Base-by-base conservation (phyloP, 2,797 vertebrate genomes). In the Anguilla pacifica region DNA sequence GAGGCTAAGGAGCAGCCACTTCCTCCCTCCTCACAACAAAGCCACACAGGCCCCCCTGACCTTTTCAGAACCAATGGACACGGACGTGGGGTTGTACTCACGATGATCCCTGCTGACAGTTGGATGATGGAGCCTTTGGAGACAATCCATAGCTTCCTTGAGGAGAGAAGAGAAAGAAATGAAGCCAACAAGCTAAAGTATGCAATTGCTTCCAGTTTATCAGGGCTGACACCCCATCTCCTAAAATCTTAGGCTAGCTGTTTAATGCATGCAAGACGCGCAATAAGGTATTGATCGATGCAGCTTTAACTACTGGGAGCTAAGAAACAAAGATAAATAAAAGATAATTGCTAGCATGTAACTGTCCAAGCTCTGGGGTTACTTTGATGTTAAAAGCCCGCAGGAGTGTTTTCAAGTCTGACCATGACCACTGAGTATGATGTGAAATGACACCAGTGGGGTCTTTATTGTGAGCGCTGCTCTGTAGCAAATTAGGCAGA, bases 141-240 rank as follows among this genome's bases (percentile, higher is more conserved):
- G 96, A 90, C n/a, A 91, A 83, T 2, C 94, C 95, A 93, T 91
- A 91, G 25, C 94, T 95, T 92, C 96, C 97, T 98, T 92, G 74
- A 89, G 93, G 88, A 88, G 79, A 88, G 92, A 87, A 88, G 43
- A 92, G 67, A 83, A 0, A 9, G 74, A 10, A 55, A 7, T 81
- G 3, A 55, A 67, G 61, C 7, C 64, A 70, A n/a, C 57, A 84
- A 82, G 88, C 35, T 51, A 17, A 39, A 43, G 74, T 17, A 35
- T 31, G 25, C n/a, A n/a, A 85, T 15, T 53, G 11, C 11, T 31
- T 84, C 83, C 49, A 55, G 39, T 39, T 81, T 53, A 59, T 17
- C 55, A 57, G 55, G 49, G 55, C 67, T 49, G 49, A n/a, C 49
- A 39, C 51, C 57, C 51, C 4, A 84, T n/a, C 46, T n/a, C 57